Percentiles rank a stretch among this genome's conserved stretches.
Evolutionary conservation across 1,140 invertebrate genomes (phyloP).

Genomic region (Rhynchophorus ferrugineus): DNA sequence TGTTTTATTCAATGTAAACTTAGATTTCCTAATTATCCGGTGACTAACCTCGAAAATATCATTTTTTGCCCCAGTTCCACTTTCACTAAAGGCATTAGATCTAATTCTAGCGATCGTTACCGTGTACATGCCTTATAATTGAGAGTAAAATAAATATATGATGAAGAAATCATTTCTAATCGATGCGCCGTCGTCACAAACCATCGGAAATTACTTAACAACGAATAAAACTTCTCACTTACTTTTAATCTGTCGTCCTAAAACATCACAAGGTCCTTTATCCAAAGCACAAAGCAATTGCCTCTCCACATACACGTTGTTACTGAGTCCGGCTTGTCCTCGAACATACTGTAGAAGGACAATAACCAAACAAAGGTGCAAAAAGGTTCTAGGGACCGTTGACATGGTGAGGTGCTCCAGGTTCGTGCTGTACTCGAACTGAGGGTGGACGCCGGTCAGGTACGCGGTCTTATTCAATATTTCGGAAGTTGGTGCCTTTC

Average conservation of each 20-base stretch:
- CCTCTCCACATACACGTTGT: slow-evolving; percentile 32
- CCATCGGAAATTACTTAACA: too few relatives aligned
- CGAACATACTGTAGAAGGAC: slow-evolving; percentile 3
- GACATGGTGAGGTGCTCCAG: too few relatives aligned
- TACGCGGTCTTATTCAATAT: too few relatives aligned
- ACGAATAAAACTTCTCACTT: too few relatives aligned
- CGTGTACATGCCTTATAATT: too few relatives aligned
- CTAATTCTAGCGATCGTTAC: neutral
- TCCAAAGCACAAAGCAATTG: slow-evolving; percentile 45
- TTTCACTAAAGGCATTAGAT: slow-evolving; percentile 5
- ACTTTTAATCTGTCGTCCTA: slow-evolving; percentile 45
- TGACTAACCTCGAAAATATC: slow-evolving; percentile 13
- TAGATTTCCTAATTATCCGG: slow-evolving; percentile 2
- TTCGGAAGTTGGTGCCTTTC: too few relatives aligned
- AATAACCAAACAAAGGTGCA: neutral
- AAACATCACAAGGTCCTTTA: slow-evolving; percentile 43
- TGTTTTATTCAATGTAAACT: slow-evolving; percentile 1
- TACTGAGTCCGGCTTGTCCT: slow-evolving; percentile 8
- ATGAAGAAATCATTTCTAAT: too few relatives aligned
- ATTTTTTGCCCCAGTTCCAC: neutral
- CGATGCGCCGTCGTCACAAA: too few relatives aligned
- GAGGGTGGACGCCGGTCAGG: too few relatives aligned
- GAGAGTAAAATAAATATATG: too few relatives aligned
- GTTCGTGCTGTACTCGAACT: too few relatives aligned
- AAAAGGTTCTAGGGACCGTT: neutral